phyloP scores from a whole-genome alignment of 2,797 vertebrate genomes.

The Botia kubotai region DNA sequence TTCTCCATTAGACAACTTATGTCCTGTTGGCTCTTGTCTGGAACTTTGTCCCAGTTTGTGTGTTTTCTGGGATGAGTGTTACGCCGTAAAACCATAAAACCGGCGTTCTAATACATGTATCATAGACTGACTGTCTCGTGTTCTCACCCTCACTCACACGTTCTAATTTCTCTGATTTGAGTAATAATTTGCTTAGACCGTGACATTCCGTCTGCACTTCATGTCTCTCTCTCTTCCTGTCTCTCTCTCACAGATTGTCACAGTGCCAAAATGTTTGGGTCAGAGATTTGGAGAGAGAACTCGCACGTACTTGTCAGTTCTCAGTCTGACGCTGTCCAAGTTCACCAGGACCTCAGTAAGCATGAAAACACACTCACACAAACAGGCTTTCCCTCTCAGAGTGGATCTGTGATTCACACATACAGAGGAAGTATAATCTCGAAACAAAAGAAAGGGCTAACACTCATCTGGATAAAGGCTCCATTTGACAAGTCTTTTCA shows the following conservation, averaged over 20 bases:
- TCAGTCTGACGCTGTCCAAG: slow-evolving; percentile 88
- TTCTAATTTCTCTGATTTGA: slow-evolving; percentile 15
- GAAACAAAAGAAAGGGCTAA: not conserved
- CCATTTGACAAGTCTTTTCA: not conserved
- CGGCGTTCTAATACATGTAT: not conserved
- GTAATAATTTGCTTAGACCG: not conserved
- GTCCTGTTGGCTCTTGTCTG: slow-evolving; percentile 89
- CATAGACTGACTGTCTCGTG: slow-evolving; percentile 5
- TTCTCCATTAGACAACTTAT: slow-evolving; percentile 81
- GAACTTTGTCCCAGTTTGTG: slow-evolving; percentile 91
- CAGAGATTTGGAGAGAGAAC: slow-evolving; percentile 89
- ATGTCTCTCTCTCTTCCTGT: not conserved
- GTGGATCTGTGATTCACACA: slow-evolving; percentile 1
- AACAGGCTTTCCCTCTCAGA: not conserved
- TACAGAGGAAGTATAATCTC: not conserved
- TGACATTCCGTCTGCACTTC: not conserved
- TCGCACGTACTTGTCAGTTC: slow-evolving; percentile 83
- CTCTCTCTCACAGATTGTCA: slow-evolving; percentile 81
- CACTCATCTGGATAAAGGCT: not conserved
- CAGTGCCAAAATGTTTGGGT: slow-evolving; percentile 91
- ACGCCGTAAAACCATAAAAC: slow-evolving; percentile 23
- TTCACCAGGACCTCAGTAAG: slow-evolving; percentile 96
- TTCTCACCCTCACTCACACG: not conserved
- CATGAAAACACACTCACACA: slow-evolving; percentile 38
- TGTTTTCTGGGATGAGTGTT: slow-evolving; percentile 87